phyloP scores from a whole-genome alignment of 2,113 vertebrate species.

The Xiphophorus couchianus region DNA sequence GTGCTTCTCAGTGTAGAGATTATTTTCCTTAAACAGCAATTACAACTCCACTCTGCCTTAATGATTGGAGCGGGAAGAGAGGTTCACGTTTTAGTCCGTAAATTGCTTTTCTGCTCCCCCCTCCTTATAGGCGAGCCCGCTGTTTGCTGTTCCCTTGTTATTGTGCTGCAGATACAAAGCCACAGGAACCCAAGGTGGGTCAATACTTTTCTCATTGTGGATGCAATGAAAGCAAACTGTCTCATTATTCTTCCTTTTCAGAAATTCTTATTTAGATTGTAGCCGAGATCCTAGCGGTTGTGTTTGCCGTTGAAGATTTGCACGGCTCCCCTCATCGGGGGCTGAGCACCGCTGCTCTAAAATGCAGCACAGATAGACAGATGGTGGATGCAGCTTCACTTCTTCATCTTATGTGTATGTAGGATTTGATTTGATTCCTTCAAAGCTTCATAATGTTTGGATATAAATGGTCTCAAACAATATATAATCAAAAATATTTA shows the following conservation, averaged over 20 bases:
- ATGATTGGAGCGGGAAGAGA: constrained; percentile 51
- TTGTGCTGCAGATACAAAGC: constrained; percentile 53
- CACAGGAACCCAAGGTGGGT: constrained; percentile 61
- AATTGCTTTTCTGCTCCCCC: constrained; percentile 56
- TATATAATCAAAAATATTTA: not conserved
- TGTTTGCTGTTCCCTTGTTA: constrained; percentile 48
- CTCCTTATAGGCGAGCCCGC: constrained; percentile 39
- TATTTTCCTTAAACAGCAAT: constrained; percentile 67
- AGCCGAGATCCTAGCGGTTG: constrained; percentile 16
- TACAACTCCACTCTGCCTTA: constrained; percentile 54
- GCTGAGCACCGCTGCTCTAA: constrained; percentile 25
- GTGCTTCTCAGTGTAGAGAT: constrained; percentile 22
- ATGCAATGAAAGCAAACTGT: constrained; percentile 66
- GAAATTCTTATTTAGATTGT: constrained; percentile 67
- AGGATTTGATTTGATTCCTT: not conserved
- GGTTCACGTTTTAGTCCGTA: constrained; percentile 39
- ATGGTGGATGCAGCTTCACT: constrained; percentile 1
- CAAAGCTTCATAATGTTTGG: not conserved
- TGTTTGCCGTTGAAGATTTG: constrained; percentile 47
- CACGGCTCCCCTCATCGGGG: constrained; percentile 33
- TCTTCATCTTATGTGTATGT: not conserved
- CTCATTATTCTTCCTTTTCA: constrained; percentile 63
- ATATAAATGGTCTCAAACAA: not conserved
- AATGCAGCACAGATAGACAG: not conserved
- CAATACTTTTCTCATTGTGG: constrained; percentile 64